These are phyloP conservation scores for Anableps anableps DNA, from an alignment of 2,797 vertebrate genomes.

Conservation along the genomic window DNA sequence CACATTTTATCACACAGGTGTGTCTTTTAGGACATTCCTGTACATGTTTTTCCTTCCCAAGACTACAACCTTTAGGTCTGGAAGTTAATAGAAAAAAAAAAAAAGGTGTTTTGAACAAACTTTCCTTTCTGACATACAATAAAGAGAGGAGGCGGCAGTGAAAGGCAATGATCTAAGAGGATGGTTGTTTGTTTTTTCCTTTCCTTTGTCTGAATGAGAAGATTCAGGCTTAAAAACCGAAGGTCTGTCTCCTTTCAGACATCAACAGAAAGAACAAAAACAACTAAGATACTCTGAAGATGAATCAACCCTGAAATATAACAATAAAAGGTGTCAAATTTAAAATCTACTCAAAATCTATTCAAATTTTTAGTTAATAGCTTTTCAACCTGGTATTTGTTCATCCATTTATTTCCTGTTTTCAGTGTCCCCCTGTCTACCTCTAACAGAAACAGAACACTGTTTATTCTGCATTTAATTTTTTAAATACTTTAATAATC, in stretches of 20 bases:
- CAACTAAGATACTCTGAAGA: slow-evolving; percentile 12
- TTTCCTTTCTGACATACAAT: slow-evolving; percentile 45
- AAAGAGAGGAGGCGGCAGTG: slow-evolving; percentile 25
- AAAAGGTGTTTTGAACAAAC: slow-evolving; percentile 37
- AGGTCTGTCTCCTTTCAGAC: slow-evolving; percentile 52
- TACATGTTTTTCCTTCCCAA: slow-evolving; percentile 34
- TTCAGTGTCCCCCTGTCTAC: background rate
- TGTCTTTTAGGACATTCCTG: slow-evolving; percentile 33
- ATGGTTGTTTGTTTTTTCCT: slow-evolving; percentile 35
- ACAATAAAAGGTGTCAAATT: slow-evolving; percentile 23
- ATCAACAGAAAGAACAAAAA: slow-evolving; percentile 19
- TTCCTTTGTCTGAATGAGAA: slow-evolving; percentile 21
- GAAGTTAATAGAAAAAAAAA: slow-evolving; percentile 57
- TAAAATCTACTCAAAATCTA: slow-evolving; percentile 5
- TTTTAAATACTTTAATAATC: too few relatives aligned
- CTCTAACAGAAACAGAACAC: background rate
- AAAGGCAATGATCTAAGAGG: slow-evolving; percentile 49
- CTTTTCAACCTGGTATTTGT: background rate
- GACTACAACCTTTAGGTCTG: slow-evolving; percentile 27
- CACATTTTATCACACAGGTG: slow-evolving; percentile 37
- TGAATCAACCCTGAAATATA: slow-evolving; percentile 7
- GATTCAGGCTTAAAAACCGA: slow-evolving; percentile 28
- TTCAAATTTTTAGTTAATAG: background rate
- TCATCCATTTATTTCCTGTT: background rate
- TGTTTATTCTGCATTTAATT: background rate